A percentile compares a stretch with the other conserved stretches of the same genome.
Conservation (phyloP, 2,888 invertebrate species). For the Lithosia quadra region DNA sequence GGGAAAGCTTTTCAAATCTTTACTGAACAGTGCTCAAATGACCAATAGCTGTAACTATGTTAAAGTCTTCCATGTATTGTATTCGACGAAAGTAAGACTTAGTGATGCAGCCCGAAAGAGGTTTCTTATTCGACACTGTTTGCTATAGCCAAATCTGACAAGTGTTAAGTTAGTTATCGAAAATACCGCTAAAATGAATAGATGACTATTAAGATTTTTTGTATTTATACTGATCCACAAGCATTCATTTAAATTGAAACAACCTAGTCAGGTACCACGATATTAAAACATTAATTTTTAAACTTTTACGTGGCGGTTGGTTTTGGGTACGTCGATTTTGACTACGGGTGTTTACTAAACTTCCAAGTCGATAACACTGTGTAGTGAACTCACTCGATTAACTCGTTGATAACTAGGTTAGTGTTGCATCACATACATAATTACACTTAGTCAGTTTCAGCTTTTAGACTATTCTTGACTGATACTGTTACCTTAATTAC, state of each 20-base stretch:
- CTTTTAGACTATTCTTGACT: slow-evolving; percentile 56
- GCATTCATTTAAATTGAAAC: neutral
- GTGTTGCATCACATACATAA: slow-evolving; percentile 46
- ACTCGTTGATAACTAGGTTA: slow-evolving; percentile 30
- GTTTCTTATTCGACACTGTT: slow-evolving; percentile 18
- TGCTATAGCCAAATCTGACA: slow-evolving; percentile 16
- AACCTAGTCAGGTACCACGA: neutral
- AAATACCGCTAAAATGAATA: slow-evolving; percentile 8
- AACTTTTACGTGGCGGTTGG: slow-evolving; percentile 2
- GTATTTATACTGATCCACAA: neutral
- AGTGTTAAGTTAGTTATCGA: slow-evolving; percentile 11
- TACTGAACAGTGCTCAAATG: slow-evolving; percentile 85
- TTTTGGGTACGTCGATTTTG: neutral
- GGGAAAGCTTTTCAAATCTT: slow-evolving; percentile 71
- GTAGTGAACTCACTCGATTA: slow-evolving; percentile 25
- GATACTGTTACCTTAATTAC: slow-evolving; percentile 56
- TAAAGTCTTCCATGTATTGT: slow-evolving; percentile 77
- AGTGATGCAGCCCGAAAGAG: slow-evolving; percentile 44
- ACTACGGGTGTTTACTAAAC: neutral
- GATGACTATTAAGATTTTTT: slow-evolving; percentile 1
- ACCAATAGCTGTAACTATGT: slow-evolving; percentile 77
- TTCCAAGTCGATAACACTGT: slow-evolving; percentile 22
- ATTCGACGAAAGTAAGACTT: slow-evolving; percentile 54
- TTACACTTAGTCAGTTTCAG: slow-evolving; percentile 48
- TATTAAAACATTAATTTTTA: neutral